phyloP scores from a whole-genome alignment of 2,888 invertebrate species.

The Thyatira batis region DNA sequence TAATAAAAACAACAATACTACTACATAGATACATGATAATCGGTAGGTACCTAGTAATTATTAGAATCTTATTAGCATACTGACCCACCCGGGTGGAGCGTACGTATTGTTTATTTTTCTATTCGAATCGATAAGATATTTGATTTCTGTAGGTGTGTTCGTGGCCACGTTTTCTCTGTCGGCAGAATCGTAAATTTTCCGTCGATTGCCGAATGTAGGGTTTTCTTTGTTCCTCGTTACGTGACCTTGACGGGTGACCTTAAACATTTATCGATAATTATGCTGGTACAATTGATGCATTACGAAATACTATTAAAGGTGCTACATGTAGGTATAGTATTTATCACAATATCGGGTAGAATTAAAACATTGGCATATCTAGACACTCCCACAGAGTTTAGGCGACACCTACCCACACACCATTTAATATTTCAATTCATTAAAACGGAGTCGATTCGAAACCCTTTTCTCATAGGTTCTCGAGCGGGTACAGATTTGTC shows the following conservation, averaged over 20 bases:
- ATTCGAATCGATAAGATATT: conserved; percentile 22
- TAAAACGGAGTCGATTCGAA: not conserved
- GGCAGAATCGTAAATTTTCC: not conserved
- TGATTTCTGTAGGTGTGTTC: conserved; percentile 12
- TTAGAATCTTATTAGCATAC: conserved; percentile 66
- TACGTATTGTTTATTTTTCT: conserved; percentile 34
- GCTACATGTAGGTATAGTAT: too few relatives aligned
- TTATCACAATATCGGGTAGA: too few relatives aligned
- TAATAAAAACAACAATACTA: conserved; percentile 29
- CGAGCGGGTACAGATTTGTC: not conserved
- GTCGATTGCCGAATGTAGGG: not conserved
- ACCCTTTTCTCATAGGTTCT: not conserved
- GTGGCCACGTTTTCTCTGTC: conserved; percentile 1
- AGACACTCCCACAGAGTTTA: not conserved
- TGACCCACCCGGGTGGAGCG: conserved; percentile 33
- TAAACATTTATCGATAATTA: conserved; percentile 48
- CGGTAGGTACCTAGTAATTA: conserved; percentile 32
- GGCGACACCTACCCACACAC: not conserved
- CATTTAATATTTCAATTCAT: not conserved
- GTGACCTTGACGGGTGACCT: conserved; percentile 66
- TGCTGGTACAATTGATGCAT: conserved; percentile 27
- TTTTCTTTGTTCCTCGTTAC: conserved; percentile 31
- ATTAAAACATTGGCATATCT: too few relatives aligned
- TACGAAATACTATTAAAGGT: conserved; percentile 15
- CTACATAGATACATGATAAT: conserved; percentile 36